Base-by-base conservation (phyloP, 2,113 vertebrate genomes). In the Scophthalmus maximus region DNA sequence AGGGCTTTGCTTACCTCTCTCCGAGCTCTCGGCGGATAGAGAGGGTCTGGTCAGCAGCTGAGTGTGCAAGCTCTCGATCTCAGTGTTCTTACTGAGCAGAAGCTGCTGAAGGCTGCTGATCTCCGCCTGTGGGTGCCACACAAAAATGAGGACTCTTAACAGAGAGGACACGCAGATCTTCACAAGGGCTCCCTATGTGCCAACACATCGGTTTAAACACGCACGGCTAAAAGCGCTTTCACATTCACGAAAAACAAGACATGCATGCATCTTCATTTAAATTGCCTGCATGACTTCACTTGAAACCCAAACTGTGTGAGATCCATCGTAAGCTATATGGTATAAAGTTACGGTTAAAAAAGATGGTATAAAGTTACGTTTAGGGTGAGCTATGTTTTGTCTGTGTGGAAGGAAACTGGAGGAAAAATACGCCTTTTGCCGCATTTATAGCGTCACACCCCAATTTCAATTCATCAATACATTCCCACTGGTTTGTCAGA, bases 71-170 rank as follows among this genome's bases (percentile, higher is more conserved):
- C 93, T 95, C 84, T 98, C 96, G 15, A 99, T 98, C 92, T 98
- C 97, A 29, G 95, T 89, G 44, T 98, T 96, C 83, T 97, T 99
- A 79, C 93, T 92, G 74, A 95, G 92, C 82, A 99, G 85, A 3
- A 97, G 93, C 83, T 98, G 95, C 85, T 98, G 96, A 26, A 99
- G 96, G 85, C 95, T 94, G 73, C 92, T 94, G 78, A 98, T 97
- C 91, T 99, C 97, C 26, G 94, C 94, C 97, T 98, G 92, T 9
- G 27, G 56, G 62, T 55, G 27, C 22, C 64, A 82, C 44, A 79
- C 50, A 82, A n/a, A n/a, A n/a, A n/a, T 18, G 1, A 79, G 17
- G 23, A 63, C 36, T 53, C 20, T 74, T 22, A 76, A 17, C 22
- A 76, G 23, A 36, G 17, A 52, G n/a, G 34, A 62, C 38, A 46